Evolutionary conservation across 2,888 invertebrate genomes (phyloP).

Genomic region (Drosophila recens): DNA sequence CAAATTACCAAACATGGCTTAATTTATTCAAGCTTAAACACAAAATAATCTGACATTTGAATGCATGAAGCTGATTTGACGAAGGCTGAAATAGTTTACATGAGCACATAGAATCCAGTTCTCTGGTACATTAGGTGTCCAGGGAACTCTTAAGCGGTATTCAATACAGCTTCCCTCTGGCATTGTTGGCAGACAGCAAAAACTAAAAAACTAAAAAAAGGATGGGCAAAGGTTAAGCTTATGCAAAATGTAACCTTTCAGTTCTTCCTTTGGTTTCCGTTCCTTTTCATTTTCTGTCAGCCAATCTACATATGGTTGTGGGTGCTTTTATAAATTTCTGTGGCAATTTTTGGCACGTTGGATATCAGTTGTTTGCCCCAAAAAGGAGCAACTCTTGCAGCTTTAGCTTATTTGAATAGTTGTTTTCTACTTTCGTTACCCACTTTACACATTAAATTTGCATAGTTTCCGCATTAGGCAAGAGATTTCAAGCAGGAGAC

Average conservation of each 20-base stretch:
- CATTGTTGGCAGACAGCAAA: conserved; percentile 2
- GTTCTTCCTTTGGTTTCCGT: conserved; percentile 18
- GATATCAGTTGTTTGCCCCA: not conserved
- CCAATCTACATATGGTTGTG: conserved; percentile 33
- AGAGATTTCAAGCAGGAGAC: not conserved
- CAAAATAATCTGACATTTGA: conserved; percentile 11
- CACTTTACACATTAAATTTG: conserved; percentile 24
- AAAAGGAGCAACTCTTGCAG: conserved; percentile 8
- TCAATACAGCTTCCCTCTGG: conserved; percentile 15
- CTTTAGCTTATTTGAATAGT: conserved; percentile 10
- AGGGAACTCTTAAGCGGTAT: conserved; percentile 12
- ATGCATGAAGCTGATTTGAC: not conserved
- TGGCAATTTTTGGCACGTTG: not conserved
- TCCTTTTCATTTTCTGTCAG: not conserved
- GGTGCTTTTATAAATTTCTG: not conserved
- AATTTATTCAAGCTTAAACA: not conserved
- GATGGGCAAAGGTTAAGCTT: conserved; percentile 11
- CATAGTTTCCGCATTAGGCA: conserved; percentile 34
- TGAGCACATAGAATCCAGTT: not conserved
- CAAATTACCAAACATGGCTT: conserved; percentile 1
- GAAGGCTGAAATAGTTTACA: not conserved
- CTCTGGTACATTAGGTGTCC: not conserved
- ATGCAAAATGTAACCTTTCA: conserved; percentile 38
- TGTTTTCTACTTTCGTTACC: not conserved
- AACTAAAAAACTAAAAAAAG: no score